phyloP scores from a whole-genome alignment of 2,888 invertebrate genomes.

The Perizoma affinitatum region DNA sequence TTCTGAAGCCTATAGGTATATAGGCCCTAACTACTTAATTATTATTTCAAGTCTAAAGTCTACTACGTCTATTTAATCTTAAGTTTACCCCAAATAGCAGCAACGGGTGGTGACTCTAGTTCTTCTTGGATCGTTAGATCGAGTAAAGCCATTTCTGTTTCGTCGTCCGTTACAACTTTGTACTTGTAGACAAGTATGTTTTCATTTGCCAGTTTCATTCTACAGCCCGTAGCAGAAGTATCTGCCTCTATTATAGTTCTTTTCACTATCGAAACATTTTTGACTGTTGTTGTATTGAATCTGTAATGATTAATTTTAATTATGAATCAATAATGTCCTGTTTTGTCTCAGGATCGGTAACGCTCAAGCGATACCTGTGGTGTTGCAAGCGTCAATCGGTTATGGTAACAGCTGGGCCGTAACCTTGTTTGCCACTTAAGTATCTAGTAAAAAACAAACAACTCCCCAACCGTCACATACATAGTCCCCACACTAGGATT shows the following conservation, averaged over 20 bases:
- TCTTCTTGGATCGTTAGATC: constrained; percentile 64
- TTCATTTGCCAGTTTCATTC: constrained; percentile 49
- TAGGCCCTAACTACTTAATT: too few relatives aligned
- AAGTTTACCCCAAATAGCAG: constrained; percentile 63
- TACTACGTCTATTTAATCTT: background rate
- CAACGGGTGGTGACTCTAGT: constrained; percentile 51
- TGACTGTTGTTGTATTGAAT: constrained; percentile 39
- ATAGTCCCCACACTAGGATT: too few relatives aligned
- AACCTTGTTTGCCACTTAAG: too few relatives aligned
- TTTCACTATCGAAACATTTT: constrained; percentile 33
- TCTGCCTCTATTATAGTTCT: constrained; percentile 52
- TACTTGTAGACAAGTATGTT: constrained; percentile 60
- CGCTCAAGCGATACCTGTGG: too few relatives aligned
- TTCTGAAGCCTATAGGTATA: too few relatives aligned
- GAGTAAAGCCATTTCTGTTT: constrained; percentile 41
- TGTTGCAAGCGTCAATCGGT: background rate
- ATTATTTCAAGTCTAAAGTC: too few relatives aligned
- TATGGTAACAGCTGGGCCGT: too few relatives aligned
- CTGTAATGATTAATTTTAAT: background rate
- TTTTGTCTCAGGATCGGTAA: too few relatives aligned
- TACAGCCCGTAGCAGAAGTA: constrained; percentile 55
- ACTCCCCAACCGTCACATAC: too few relatives aligned
- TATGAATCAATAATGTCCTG: too few relatives aligned
- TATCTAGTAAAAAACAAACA: too few relatives aligned
- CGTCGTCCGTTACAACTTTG: constrained; percentile 35